phyloP scores from a whole-genome alignment of 2,888 invertebrate species.

The Liodrosophila aerea region DNA sequence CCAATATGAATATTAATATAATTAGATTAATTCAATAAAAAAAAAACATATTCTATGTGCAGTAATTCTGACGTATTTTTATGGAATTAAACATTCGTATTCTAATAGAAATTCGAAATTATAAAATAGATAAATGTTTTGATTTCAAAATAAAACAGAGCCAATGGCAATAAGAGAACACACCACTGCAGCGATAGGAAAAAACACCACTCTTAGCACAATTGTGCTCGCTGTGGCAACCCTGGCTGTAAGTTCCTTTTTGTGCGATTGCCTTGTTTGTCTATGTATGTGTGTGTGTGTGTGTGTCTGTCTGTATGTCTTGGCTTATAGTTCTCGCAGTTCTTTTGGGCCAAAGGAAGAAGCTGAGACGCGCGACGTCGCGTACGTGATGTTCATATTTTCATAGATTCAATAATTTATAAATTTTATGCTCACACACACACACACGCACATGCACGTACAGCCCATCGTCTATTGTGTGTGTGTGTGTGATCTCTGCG shows the following conservation, averaged over 20 bases:
- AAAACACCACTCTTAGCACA: no score
- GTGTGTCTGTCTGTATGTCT: conserved; percentile 18
- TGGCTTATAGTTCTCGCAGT: conserved; percentile 39
- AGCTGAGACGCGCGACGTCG: conserved; percentile 35
- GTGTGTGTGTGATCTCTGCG: conserved; percentile 60
- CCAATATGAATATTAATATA: no score
- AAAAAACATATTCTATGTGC: no score
- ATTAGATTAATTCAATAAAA: no score
- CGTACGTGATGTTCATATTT: conserved; percentile 76
- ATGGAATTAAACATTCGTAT: no score
- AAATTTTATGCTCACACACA: conserved; percentile 62
- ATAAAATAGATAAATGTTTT: no score
- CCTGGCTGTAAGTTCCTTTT: conserved; percentile 65
- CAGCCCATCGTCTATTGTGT: neutral
- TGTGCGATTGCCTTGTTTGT: conserved; percentile 55
- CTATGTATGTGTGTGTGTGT: conserved; percentile 24
- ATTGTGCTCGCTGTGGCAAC: no score
- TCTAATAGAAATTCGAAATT: no score
- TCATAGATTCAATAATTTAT: conserved; percentile 77
- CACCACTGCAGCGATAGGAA: no score
- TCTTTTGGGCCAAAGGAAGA: conserved; percentile 22
- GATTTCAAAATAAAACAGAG: no score
- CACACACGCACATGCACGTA: conserved; percentile 11
- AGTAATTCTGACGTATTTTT: no score
- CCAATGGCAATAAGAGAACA: no score